These are phyloP conservation scores for Serrognathus titanus DNA, from an alignment of 2,888 invertebrate genomes.

Conservation along the genomic window DNA sequence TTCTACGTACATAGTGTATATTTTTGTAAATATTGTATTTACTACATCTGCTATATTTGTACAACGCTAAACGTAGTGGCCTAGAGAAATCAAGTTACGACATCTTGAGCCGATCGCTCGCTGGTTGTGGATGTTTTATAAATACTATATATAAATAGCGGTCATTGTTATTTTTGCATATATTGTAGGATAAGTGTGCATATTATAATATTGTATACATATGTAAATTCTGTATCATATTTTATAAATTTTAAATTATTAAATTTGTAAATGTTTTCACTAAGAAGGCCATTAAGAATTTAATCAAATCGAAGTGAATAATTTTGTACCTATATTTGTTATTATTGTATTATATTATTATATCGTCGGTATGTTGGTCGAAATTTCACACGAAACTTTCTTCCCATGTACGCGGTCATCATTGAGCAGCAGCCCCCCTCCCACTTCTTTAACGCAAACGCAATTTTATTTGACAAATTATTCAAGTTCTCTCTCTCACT, in stretches of 20 bases:
- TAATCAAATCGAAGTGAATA: conserved; percentile 36
- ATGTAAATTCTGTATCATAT: conserved; percentile 41
- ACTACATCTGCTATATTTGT: conserved; percentile 45
- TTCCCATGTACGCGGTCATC: neutral
- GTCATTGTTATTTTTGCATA: conserved; percentile 49
- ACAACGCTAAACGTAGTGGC: conserved; percentile 48
- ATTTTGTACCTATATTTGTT: conserved; percentile 37
- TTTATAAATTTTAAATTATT: conserved; percentile 50
- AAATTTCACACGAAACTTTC: neutral
- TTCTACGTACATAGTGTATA: conserved; percentile 47
- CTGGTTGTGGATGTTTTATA: conserved; percentile 38
- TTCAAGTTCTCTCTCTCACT: too few relatives aligned
- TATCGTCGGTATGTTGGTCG: neutral
- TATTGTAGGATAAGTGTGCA: conserved; percentile 38
- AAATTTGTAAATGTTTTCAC: conserved; percentile 37
- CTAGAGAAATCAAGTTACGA: conserved; percentile 44
- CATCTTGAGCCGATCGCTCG: conserved; percentile 24
- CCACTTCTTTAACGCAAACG: too few relatives aligned
- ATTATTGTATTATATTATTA: conserved; percentile 24
- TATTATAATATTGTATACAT: conserved; percentile 23
- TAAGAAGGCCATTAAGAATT: conserved; percentile 29
- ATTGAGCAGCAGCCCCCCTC: neutral
- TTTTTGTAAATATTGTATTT: conserved; percentile 48
- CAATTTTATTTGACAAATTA: too few relatives aligned
- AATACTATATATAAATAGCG: conserved; percentile 33